Evolutionary conservation across 2,113 vertebrate genomes (phyloP).

Genomic region (Pluvialis apricaria): DNA sequence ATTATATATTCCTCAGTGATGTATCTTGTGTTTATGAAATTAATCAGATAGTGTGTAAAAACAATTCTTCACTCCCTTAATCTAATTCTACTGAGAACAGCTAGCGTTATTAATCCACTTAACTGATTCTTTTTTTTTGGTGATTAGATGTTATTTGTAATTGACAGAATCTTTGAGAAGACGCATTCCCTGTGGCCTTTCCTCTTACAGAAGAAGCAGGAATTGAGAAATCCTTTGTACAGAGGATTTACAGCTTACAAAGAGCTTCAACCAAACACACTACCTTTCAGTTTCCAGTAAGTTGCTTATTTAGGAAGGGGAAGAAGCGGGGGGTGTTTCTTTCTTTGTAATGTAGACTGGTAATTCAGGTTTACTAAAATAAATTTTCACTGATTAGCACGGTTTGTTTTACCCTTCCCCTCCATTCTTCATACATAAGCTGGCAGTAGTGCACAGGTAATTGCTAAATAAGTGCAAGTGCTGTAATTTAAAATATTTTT

Average conservation of each 20-base stretch:
- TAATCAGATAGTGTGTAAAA: neutral
- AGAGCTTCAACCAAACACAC: constrained; percentile 74
- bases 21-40: neutral
- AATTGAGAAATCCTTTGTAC: constrained; percentile 79
- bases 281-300: constrained; percentile 83
- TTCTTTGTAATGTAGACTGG: neutral
- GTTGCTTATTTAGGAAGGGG: constrained; percentile 15
- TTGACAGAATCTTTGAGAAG: constrained; percentile 76
- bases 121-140: neutral
- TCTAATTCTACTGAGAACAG: neutral
- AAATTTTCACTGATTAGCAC: neutral
- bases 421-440: neutral
- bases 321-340: neutral
- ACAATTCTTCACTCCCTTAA: neutral
- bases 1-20: neutral
- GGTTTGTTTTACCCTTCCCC: neutral
- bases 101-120: neutral
- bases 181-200: constrained; percentile 83
- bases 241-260: constrained; percentile 68
- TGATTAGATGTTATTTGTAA: constrained; percentile 20
- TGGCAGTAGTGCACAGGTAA: neutral
- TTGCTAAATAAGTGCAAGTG: neutral
- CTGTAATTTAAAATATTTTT: neutral
- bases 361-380: neutral
- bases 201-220: constrained; percentile 75